These are phyloP conservation scores for Struthio camelus DNA, from an alignment of 2,113 vertebrate genomes.

Conservation along the genomic window DNA sequence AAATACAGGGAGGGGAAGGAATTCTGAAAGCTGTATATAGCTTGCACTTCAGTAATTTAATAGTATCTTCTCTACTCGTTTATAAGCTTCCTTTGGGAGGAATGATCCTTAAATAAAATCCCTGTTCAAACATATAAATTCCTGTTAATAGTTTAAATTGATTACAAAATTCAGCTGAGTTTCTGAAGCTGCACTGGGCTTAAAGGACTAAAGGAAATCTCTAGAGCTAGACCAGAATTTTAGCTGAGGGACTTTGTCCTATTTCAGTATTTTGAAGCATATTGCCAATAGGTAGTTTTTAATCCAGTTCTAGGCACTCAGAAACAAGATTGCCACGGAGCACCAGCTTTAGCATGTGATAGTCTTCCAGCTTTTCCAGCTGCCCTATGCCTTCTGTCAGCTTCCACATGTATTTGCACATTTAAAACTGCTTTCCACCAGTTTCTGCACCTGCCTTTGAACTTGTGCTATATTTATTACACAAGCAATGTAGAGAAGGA, in stretches of 20 bases:
- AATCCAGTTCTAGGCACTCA: neutral
- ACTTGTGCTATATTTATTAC: too few species aligned
- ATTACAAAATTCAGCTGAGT: neutral
- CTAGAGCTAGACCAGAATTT: neutral
- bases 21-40: neutral
- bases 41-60: neutral
- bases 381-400: fast-evolving
- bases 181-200: neutral
- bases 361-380: neutral
- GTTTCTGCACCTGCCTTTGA: neutral
- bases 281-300: neutral
- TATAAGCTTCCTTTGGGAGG: neutral
- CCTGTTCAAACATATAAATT: neutral
- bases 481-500: too few species aligned
- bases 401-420: neutral
- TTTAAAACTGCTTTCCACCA: neutral
- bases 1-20: neutral
- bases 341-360: neutral
- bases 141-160: neutral
- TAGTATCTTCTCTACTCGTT: neutral
- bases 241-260: neutral
- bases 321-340: neutral
- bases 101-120: neutral
- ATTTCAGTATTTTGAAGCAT: neutral
- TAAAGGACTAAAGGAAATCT: neutral